Conservation (phyloP, 2,113 vertebrate genomes). For the Gallinago undulata region DNA sequence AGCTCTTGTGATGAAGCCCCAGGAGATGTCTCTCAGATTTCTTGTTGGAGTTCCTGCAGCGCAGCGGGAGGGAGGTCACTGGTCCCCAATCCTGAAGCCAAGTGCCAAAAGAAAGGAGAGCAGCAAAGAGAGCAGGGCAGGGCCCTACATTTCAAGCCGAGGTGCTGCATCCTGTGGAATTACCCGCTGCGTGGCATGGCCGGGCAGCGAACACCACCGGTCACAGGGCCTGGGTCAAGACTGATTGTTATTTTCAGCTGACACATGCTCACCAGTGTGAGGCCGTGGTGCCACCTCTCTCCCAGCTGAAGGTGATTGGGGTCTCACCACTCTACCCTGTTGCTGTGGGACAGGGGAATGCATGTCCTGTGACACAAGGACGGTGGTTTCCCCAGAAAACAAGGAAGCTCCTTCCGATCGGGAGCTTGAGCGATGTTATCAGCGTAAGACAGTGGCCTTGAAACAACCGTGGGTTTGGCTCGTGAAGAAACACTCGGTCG, state of each 20-base stretch:
- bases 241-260: neutral
- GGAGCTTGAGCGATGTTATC: neutral
- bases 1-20: neutral
- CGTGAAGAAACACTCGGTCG: neutral
- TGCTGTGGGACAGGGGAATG: too few species aligned
- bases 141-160: neutral
- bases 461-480: neutral
- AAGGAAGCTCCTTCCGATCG: neutral
- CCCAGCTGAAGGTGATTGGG: neutral
- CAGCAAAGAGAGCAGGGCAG: neutral
- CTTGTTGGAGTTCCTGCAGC: neutral
- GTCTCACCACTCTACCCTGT: neutral
- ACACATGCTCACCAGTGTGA: rapidly evolving
- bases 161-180: neutral
- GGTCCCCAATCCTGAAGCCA: neutral
- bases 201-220: neutral
- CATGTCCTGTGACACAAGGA: rapidly evolving
- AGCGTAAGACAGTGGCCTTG: neutral
- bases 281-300: rapidly evolving
- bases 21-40: neutral
- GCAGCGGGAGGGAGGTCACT: neutral
- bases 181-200: rapidly evolving
- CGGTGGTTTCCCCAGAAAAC: neutral
- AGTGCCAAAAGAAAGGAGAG: neutral
- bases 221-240: neutral